Base-by-base conservation (phyloP, 2,797 vertebrate genomes). In the Gila robusta region DNA sequence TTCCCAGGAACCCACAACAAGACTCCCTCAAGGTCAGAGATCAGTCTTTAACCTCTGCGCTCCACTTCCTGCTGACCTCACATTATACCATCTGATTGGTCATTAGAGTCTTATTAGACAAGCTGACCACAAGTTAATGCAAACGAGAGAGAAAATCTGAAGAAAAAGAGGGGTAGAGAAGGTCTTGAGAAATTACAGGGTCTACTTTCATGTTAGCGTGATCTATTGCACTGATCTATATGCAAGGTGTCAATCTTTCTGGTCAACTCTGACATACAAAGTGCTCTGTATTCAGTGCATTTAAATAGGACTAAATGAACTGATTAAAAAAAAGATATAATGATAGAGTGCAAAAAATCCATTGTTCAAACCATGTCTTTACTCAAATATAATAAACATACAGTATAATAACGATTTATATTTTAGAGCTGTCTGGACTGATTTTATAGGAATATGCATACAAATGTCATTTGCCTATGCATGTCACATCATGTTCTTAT, bases 221-320 rank as follows among this genome's bases (percentile, higher is more conserved):
- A 78, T 78, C 52, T 69, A 12, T 64, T 32, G 6, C 23, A 82
- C 82, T 83, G 83, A 92, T 89, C 89, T 91, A 80, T 89, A 81
- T 88, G 81, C 88, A 87, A 85, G 85, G 81, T 91, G 91, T 87
- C 82, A n/a, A 91, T 87, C 88, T 85, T 86, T 88, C 89, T 91
- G 90, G 92, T 92, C 92, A 92, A 88, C 92, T 90, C 81, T 92
- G 87, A 90, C 91, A 93, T 73, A 88, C 88, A 90, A 92, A 92
- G 89, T 88, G 82, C 80, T 90, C 89, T 85, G 88, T 87, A 83
- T 89, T 85, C 79, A 56, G 44, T 39, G 19, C 11, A 52, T 35
- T 37, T 47, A 54, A 70, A 52, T 6, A 49, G 14, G 14, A 49
- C 47, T 49, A 21, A 73, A 17, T 37, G 0, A 71, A 71, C 19